phyloP scores from a whole-genome alignment of 2,113 vertebrate genomes.

The Podiceps cristatus region DNA sequence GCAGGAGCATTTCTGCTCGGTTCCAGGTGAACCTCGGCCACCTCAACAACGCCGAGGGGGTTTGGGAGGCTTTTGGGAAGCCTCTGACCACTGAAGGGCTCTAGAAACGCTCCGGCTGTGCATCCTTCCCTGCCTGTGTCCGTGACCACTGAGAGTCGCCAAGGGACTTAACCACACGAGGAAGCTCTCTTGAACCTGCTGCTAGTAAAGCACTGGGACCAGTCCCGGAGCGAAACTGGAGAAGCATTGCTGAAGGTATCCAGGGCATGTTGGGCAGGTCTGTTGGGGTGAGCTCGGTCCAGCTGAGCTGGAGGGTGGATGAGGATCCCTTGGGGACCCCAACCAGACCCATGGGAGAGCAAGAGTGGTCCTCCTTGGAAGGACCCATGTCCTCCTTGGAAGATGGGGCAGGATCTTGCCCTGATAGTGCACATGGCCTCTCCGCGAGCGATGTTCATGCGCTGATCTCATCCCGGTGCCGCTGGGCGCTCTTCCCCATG shows the following conservation, averaged over 20 bases:
- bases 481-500: neutral
- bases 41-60: rapidly evolving
- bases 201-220: neutral
- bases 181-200: neutral
- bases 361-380: neutral
- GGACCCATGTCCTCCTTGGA: no score
- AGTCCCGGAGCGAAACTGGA: neutral
- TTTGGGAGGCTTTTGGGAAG: neutral
- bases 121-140: neutral
- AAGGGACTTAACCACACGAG: rapidly evolving
- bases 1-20: neutral
- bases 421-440: neutral
- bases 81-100: rapidly evolving
- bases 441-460: rapidly evolving
- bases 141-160: rapidly evolving
- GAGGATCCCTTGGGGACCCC: no score
- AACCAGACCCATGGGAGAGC: rapidly evolving
- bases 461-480: rapidly evolving
- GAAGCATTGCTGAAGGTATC: neutral
- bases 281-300: neutral
- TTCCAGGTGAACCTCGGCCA: rapidly evolving
- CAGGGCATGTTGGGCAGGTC: neutral
- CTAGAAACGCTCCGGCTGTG: neutral
- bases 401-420: neutral
- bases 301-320: neutral